These are phyloP conservation scores for Bungarus multicinctus DNA, from an alignment of 2,113 vertebrate genomes.

Conservation along the genomic window DNA sequence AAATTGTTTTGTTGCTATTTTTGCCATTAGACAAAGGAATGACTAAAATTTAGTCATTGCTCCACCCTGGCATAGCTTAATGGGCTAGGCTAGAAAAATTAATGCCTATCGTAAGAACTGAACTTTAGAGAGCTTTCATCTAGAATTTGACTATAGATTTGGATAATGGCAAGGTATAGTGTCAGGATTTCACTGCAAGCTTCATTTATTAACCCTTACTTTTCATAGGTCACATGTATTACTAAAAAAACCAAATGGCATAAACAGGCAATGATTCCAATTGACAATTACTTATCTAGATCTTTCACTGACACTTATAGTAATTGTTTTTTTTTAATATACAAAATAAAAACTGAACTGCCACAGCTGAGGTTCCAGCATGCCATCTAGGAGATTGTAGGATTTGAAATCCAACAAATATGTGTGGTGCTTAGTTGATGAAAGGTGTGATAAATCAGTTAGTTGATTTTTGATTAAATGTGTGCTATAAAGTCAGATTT, in stretches of 20 bases:
- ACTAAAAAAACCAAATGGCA: background rate
- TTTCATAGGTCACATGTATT: background rate
- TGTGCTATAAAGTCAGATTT: background rate
- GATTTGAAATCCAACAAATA: background rate
- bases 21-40: background rate
- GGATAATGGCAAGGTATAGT: background rate
- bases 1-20: background rate
- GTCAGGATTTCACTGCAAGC: background rate
- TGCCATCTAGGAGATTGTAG: background rate
- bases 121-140: background rate
- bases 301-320: constrained; percentile 1
- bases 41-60: background rate
- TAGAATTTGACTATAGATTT: background rate
- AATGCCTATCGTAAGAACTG: background rate
- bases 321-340: background rate
- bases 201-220: background rate
- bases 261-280: background rate
- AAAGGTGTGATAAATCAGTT: background rate
- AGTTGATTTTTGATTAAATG: background rate
- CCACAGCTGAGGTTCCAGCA: background rate
- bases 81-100: background rate
- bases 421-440: background rate
- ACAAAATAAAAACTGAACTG: background rate
- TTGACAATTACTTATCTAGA: background rate
- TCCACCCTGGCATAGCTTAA: background rate